Base-by-base conservation (phyloP, 2,113 vertebrate genomes). In the Bombycilla garrulus region DNA sequence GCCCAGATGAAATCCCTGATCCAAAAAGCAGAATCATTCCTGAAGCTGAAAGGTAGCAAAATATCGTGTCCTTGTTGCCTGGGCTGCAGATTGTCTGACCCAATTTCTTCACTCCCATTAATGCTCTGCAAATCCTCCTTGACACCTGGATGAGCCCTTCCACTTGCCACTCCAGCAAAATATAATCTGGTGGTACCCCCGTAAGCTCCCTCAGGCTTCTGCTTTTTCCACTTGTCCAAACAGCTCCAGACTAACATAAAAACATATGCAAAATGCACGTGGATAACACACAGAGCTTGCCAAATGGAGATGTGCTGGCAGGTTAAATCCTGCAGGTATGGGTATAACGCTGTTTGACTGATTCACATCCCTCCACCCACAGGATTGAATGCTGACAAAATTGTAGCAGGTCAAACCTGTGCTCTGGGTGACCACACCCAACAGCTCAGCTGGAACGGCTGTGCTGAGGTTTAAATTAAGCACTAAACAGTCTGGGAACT, bases 21-120 rank as follows among this genome's bases (percentile, higher is more conserved):
- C 57, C 22, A 25, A 53, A 70, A 84, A 72, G 14, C 38, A 58
- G 42, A 33, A 57, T 0, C 80, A 35, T 4, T 66, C 35, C 53
- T 54, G 50, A 69, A 61, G 26, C 33, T 84, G 35, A 18, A 67
- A 90, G 47, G 45, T 73, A 78, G 56, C 2, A 12, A 93, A 78
- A 40, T 12, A 8, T 15, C 72, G 35, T 65, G 48, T 64, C 74
- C 71, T 86, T 88, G 53, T 72, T 91, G 48, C 65, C 14, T 60
- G 69, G 24, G 54, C 40, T 83, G 65, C 74, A 89, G 64, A 45
- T 93, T 73, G 48, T 51, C 80, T 86, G 85, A 90, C 93, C 80
- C 79, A 86, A 85, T 95, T 96, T 88, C 54, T 82, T 73, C 72
- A 51, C 24, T 73, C 45, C 76, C 17, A 19, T 67, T 96, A 96